These are phyloP conservation scores for Drosophila meridiana DNA, from an alignment of 2,888 invertebrate species.

Conservation along the genomic window DNA sequence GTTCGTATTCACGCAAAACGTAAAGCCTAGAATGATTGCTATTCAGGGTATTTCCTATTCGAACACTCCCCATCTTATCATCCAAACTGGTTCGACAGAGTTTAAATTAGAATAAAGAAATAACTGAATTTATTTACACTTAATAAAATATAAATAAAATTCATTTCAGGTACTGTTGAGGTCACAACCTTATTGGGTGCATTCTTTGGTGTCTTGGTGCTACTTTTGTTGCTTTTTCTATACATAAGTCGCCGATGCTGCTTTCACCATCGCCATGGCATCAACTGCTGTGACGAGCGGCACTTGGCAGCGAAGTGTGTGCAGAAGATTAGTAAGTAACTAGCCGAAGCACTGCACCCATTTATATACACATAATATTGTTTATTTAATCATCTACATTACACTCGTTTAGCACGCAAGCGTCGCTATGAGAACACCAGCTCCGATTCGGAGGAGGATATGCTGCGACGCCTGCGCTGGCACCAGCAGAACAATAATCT, in stretches of 20 bases:
- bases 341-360: background rate
- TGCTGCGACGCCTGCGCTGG: conserved; percentile 87
- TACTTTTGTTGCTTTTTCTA: conserved; percentile 93
- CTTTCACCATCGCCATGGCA: conserved; percentile 87
- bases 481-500: conserved; percentile 85
- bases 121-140: background rate
- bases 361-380: too few relatives aligned
- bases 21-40: background rate
- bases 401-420: conserved; percentile 77
- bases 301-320: conserved; percentile 84
- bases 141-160: background rate
- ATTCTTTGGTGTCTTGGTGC: conserved; percentile 92
- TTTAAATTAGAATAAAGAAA: background rate
- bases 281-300: conserved; percentile 88
- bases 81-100: background rate
- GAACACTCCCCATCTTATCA: too few relatives aligned
- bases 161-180: conserved; percentile 87
- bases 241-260: conserved; percentile 93
- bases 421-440: conserved; percentile 86
- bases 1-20: background rate
- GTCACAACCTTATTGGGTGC: conserved; percentile 95
- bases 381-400: background rate
- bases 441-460: conserved; percentile 91
- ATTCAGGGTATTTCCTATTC: background rate
- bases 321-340: conserved; percentile 84